Conservation (phyloP, 1,140 invertebrate species). For the Propsilocerus akamusi region DNA sequence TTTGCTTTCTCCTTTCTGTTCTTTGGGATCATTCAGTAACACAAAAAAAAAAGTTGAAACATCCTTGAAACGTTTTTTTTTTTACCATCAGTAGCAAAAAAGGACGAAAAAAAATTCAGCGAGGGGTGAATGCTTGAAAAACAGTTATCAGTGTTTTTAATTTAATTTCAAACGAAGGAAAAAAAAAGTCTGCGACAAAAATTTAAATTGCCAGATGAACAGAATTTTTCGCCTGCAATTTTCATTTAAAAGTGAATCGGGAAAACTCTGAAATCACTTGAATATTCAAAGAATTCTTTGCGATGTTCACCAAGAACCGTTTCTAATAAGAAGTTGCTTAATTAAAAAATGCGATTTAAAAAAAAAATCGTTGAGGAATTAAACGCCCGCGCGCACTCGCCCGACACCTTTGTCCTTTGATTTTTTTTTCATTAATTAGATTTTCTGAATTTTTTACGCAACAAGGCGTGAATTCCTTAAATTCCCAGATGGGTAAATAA, state of each 20-base stretch:
- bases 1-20: neutral
- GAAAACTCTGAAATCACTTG: neutral
- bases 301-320: neutral
- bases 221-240: too few species aligned
- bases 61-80: too few species aligned
- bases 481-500: too few species aligned
- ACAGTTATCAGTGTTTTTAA: conserved; percentile 2
- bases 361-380: too few species aligned
- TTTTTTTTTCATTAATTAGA: neutral
- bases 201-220: too few species aligned
- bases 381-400: too few species aligned
- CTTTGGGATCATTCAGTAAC: neutral
- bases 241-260: too few species aligned
- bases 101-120: neutral
- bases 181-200: neutral
- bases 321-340: neutral
- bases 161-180: conserved; percentile 1
- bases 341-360: conserved; percentile 4
- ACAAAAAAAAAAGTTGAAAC: neutral
- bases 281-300: conserved; percentile 3
- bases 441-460: neutral
- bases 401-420: neutral
- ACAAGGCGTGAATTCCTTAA: too few species aligned
- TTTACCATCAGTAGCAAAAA: too few species aligned
- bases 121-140: neutral